phyloP scores from a whole-genome alignment of 2,888 invertebrate species.

The Tubulanus polymorphus region DNA sequence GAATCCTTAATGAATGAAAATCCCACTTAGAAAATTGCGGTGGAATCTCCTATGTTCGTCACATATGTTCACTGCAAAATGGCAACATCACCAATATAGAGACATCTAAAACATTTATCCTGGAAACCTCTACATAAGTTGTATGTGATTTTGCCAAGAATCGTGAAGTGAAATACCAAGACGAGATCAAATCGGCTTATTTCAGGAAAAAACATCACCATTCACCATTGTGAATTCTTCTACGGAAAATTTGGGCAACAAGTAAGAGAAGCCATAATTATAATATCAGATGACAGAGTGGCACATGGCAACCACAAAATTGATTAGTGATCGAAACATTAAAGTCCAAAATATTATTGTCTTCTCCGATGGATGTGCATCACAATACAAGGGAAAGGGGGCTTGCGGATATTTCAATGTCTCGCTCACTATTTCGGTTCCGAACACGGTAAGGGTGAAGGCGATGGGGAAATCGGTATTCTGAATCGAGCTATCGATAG shows the following conservation, averaged over 20 bases:
- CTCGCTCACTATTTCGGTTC: not conserved
- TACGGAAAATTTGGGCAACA: constrained; percentile 6
- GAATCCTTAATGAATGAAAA: too few relatives aligned
- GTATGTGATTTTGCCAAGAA: constrained; percentile 61
- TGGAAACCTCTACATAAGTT: too few relatives aligned
- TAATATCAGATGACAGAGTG: constrained; percentile 21
- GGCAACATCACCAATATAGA: too few relatives aligned
- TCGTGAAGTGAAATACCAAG: constrained; percentile 15
- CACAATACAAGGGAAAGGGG: constrained; percentile 3
- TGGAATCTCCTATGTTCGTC: too few relatives aligned
- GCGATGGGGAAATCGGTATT: constrained; percentile 4
- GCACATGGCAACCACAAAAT: constrained; percentile 21
- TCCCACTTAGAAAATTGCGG: too few relatives aligned
- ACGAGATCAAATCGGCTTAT: constrained; percentile 17
- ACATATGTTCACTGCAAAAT: too few relatives aligned
- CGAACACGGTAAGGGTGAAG: constrained; percentile 4
- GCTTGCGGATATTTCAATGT: not conserved
- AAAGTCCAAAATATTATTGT: not conserved
- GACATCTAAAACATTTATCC: too few relatives aligned
- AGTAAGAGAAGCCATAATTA: constrained; percentile 10
- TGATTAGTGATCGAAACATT: constrained; percentile 6
- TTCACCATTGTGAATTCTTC: constrained; percentile 21
- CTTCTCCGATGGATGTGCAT: constrained; percentile 2
- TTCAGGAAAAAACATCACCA: constrained; percentile 15
- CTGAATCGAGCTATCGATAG: not conserved